Evolutionary conservation across 2,113 vertebrate species (phyloP).

Genomic region (Pluvianellus socialis): DNA sequence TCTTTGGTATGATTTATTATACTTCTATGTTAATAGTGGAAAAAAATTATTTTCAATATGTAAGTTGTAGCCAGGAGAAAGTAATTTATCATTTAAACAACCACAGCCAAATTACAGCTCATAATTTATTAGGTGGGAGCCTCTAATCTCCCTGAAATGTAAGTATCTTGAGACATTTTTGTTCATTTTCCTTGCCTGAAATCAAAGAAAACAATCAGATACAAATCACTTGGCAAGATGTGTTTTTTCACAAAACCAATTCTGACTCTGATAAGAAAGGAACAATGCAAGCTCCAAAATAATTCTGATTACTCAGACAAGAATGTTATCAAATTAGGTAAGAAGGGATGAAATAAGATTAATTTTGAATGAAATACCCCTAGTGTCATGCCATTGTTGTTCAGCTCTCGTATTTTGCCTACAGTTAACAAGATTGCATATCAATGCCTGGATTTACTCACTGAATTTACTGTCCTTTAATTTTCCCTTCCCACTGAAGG

Average conservation of each 20-base stretch:
- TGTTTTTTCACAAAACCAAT: background rate
- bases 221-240: background rate
- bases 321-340: background rate
- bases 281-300: background rate
- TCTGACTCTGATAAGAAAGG: background rate
- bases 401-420: background rate
- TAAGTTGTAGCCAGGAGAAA: background rate
- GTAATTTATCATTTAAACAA: background rate
- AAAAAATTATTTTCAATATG: background rate
- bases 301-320: background rate
- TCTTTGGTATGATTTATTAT: background rate
- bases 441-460: background rate
- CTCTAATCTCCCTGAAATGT: background rate
- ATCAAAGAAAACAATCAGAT: background rate
- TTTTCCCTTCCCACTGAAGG: background rate
- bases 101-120: background rate
- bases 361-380: background rate
- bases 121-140: background rate
- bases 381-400: background rate
- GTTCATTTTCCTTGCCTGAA: conserved; percentile 1
- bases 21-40: background rate
- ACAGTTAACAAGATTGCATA: background rate
- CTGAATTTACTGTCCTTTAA: background rate
- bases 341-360: background rate
- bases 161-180: background rate